Conservation (phyloP, 2,797 vertebrate genomes). For the Thalassophryne amazonica region DNA sequence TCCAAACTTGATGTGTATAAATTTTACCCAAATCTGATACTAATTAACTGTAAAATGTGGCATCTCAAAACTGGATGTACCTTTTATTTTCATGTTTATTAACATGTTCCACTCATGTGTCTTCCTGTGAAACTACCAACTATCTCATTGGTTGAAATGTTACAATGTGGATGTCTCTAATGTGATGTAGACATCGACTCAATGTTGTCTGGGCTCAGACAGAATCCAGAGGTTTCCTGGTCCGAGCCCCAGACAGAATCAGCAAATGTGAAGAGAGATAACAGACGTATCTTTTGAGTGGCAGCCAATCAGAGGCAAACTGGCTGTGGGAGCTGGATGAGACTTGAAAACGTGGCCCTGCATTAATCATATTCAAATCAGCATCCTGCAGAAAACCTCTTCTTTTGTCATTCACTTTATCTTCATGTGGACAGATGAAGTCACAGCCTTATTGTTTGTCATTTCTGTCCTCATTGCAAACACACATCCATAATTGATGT, state of each 20-base stretch:
- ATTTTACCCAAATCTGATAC: no score
- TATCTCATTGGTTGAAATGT: slow-evolving; percentile 3
- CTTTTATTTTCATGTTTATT: no score
- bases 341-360: slow-evolving; percentile 66
- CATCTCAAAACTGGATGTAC: no score
- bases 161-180: slow-evolving; percentile 10
- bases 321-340: slow-evolving; percentile 65
- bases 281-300: slow-evolving; percentile 48
- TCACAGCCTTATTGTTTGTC: slow-evolving; percentile 47
- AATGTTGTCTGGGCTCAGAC: slow-evolving; percentile 35
- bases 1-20: no score
- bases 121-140: not conserved
- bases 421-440: slow-evolving; percentile 72
- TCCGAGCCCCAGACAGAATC: slow-evolving; percentile 44
- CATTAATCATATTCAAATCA: slow-evolving; percentile 79
- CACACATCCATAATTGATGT: slow-evolving; percentile 38
- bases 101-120: no score
- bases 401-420: slow-evolving; percentile 60
- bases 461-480: slow-evolving; percentile 43
- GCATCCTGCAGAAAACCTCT: slow-evolving; percentile 54
- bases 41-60: no score
- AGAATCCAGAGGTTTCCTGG: slow-evolving; percentile 15
- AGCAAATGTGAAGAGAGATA: slow-evolving; percentile 49
- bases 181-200: slow-evolving; percentile 18
- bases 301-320: slow-evolving; percentile 54